A percentile compares a stretch with the other conserved stretches of the same genome.
Conservation (phyloP, 1,140 invertebrate species). For the Zaprionus ornatus region DNA sequence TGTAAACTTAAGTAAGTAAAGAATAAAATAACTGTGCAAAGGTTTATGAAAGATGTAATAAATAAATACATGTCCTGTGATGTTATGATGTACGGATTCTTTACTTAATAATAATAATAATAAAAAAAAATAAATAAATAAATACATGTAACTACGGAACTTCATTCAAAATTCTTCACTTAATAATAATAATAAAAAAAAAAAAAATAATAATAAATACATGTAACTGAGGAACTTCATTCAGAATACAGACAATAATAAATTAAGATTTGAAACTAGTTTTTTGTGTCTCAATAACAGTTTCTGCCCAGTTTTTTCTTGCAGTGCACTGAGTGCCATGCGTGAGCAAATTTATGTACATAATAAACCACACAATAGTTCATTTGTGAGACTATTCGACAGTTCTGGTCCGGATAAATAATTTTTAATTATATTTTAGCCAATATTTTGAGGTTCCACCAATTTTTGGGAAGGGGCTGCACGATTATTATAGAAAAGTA, state of each 20-base stretch:
- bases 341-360: conserved; percentile 1
- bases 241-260: background rate
- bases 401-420: conserved; percentile 27
- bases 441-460: conserved; percentile 19
- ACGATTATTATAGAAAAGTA: background rate
- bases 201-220: conserved; percentile 16
- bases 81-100: no score
- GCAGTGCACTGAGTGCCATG: background rate
- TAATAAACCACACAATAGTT: conserved; percentile 37
- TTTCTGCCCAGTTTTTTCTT: background rate
- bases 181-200: no score
- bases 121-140: no score
- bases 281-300: no score
- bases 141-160: no score
- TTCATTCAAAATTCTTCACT: no score
- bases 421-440: conserved; percentile 34
- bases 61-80: no score
- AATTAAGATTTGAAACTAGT: background rate
- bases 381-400: conserved; percentile 25
- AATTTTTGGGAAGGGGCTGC: background rate
- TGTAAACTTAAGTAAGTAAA: background rate
- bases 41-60: no score
- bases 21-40: background rate
- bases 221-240: background rate
- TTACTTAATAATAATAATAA: no score